phyloP scores from a whole-genome alignment of 1,140 invertebrate genomes.

The Bombus confusus region DNA sequence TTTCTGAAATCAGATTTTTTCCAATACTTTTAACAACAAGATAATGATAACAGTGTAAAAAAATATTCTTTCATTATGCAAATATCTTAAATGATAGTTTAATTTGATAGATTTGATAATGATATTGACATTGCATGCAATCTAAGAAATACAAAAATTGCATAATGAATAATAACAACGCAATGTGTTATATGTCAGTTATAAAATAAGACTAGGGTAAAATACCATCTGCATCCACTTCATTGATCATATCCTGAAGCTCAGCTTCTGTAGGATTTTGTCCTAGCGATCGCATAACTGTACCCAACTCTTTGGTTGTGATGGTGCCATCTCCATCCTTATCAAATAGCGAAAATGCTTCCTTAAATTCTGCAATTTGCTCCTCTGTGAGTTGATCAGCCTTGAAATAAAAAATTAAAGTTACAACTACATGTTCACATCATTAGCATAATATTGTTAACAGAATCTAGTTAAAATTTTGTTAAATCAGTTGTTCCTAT shows the following conservation, averaged over 20 bases:
- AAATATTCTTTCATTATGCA: constrained; percentile 25
- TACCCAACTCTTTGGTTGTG: constrained; percentile 99
- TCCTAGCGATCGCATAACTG: constrained; percentile 98
- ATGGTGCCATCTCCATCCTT: constrained; percentile 99
- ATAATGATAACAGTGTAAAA: background rate
- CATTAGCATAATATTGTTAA: background rate
- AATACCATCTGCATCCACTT: constrained; percentile 99
- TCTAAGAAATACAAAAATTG: constrained; percentile 16
- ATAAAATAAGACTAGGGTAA: constrained; percentile 60
- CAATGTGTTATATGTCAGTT: background rate
- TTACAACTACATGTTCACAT: background rate
- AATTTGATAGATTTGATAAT: background rate
- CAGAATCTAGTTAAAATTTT: background rate
- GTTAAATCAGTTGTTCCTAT: background rate
- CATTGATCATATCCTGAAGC: constrained; percentile 99
- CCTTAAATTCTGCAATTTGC: constrained; percentile 99
- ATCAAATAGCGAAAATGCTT: constrained; percentile 99
- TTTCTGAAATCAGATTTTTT: constrained; percentile 51
- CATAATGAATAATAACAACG: background rate
- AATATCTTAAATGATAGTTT: background rate
- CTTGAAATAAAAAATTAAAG: constrained; percentile 80
- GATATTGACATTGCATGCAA: background rate
- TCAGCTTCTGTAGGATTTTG: constrained; percentile 99
- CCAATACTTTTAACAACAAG: constrained; percentile 24
- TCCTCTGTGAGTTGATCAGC: constrained; percentile 99